A percentile compares a stretch with the other conserved stretches of the same genome.
Conservation (phyloP, 2,797 vertebrate species). For the Menidia menidia region DNA sequence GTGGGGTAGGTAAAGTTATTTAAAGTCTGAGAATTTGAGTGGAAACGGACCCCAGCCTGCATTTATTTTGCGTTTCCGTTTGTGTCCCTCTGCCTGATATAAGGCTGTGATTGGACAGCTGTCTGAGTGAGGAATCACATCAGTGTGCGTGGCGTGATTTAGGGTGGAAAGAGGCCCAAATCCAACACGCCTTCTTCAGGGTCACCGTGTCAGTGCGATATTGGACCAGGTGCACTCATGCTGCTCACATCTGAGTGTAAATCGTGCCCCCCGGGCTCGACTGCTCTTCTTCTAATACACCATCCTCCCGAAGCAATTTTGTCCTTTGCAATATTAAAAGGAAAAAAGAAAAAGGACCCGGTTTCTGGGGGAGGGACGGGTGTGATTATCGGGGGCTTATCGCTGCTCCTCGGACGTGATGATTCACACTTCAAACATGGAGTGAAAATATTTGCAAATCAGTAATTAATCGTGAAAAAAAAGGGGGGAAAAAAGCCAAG, state of each 20-base stretch:
- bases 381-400: background rate
- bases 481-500: slow-evolving; percentile 22
- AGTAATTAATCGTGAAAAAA: slow-evolving; percentile 17
- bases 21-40: slow-evolving; percentile 41
- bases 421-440: slow-evolving; percentile 21
- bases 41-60: slow-evolving; percentile 11
- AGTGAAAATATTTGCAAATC: background rate
- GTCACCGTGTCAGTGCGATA: slow-evolving; percentile 76
- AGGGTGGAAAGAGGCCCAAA: slow-evolving; percentile 63
- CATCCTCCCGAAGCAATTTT: slow-evolving; percentile 34
- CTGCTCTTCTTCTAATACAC: slow-evolving; percentile 31
- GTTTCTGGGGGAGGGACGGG: background rate
- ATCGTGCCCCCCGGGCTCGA: slow-evolving; percentile 42
- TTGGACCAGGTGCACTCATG: slow-evolving; percentile 59
- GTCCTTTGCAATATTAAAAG: slow-evolving; percentile 31
- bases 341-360: background rate
- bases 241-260: slow-evolving; percentile 50
- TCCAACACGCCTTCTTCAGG: slow-evolving; percentile 70
- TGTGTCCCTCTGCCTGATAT: slow-evolving; percentile 27
- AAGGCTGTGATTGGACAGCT: slow-evolving; percentile 38
- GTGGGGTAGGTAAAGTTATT: slow-evolving; percentile 35
- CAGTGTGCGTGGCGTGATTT: slow-evolving; percentile 55
- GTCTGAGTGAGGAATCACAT: slow-evolving; percentile 42
- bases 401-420: background rate
- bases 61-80: background rate